Percentiles rank a stretch among this genome's conserved stretches.
Evolutionary conservation across 2,113 vertebrate genomes (phyloP).

Genomic region (Mus spicilegus): DNA sequence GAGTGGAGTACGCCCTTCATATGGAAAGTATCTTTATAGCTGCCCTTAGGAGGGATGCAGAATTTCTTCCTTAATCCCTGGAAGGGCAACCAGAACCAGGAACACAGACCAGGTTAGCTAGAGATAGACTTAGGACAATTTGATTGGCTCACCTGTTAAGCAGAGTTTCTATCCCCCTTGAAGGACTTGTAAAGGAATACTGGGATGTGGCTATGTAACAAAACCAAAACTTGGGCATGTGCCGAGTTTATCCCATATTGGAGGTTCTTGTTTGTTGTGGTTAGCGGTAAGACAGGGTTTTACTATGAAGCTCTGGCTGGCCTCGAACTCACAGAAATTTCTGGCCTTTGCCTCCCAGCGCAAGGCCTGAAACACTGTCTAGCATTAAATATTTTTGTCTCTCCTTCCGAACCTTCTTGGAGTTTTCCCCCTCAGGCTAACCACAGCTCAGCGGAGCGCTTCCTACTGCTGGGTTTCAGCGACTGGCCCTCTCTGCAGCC

Average conservation of each 20-base stretch:
- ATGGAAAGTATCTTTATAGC: neutral
- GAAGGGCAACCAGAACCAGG: neutral
- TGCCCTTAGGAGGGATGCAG: neutral
- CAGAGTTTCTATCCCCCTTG: neutral
- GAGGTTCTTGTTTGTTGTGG: neutral
- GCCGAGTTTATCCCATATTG: neutral
- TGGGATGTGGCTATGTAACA: neutral
- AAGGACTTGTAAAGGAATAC: neutral
- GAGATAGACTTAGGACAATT: neutral
- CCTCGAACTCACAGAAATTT: neutral
- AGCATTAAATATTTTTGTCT: neutral
- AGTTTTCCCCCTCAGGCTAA: constrained; percentile 19
- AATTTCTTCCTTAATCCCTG: neutral
- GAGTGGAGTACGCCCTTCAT: neutral
- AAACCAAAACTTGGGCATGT: neutral
- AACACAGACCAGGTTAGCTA: neutral
- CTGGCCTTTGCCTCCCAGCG: too few species aligned
- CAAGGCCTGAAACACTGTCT: neutral
- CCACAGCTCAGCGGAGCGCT: constrained; percentile 31
- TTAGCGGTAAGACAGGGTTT: too few species aligned
- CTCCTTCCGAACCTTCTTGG: neutral
- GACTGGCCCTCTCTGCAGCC: constrained; percentile 70
- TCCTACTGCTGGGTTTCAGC: constrained; percentile 77
- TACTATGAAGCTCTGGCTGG: neutral
- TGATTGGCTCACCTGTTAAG: neutral